These are phyloP conservation scores for Mungos mungo DNA, from an alignment of 2,113 vertebrate species.

Conservation along the genomic window DNA sequence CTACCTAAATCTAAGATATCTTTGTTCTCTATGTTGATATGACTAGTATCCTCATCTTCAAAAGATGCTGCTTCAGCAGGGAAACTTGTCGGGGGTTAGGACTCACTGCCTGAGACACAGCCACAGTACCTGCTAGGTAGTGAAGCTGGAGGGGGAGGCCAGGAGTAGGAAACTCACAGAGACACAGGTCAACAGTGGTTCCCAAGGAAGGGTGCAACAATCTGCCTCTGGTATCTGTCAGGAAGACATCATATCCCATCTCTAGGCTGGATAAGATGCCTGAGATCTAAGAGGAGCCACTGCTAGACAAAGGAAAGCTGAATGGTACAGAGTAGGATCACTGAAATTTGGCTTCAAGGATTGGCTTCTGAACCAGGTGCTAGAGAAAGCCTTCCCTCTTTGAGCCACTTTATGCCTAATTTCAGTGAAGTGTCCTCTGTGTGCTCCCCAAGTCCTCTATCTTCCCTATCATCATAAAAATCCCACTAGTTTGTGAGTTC, in stretches of 20 bases:
- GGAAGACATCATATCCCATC: neutral
- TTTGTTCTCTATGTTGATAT: neutral
- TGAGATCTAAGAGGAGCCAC: neutral
- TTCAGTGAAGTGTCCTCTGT: neutral
- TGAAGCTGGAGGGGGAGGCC: neutral
- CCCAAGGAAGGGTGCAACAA: neutral
- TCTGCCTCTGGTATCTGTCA: too few species aligned
- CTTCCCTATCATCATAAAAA: neutral
- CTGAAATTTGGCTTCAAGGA: neutral
- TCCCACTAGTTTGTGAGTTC: neutral
- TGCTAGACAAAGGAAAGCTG: neutral
- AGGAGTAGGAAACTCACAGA: neutral
- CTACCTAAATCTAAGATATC: neutral
- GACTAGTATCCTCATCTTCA: neutral
- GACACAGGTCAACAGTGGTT: neutral
- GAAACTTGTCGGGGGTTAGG: neutral
- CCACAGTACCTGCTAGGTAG: neutral
- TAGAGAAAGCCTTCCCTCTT: neutral
- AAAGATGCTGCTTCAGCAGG: neutral
- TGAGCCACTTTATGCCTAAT: neutral
- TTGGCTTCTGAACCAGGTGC: neutral
- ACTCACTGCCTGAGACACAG: neutral
- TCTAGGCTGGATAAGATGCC: neutral
- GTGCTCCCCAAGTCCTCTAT: neutral
- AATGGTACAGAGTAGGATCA: neutral